Evolutionary conservation across 1,140 invertebrate genomes (phyloP).

Genomic region (Drosophila ironensis): DNA sequence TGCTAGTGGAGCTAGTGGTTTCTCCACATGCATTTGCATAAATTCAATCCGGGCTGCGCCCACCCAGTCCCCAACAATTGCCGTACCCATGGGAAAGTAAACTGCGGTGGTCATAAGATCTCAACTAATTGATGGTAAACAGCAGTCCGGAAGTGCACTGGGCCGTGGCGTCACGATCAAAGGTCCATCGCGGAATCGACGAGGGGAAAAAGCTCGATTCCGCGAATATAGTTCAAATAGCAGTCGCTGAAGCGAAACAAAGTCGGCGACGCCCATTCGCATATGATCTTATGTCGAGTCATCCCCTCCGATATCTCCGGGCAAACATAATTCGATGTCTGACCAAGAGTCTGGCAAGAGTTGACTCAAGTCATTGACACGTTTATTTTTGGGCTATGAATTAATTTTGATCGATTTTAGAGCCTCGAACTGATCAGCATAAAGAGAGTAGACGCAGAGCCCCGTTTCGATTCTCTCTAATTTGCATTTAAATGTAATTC

Average conservation of each 20-base stretch:
- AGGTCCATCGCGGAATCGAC: not conserved
- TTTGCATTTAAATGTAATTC: not conserved
- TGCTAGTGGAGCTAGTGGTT: not conserved
- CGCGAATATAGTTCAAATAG: constrained; percentile 30
- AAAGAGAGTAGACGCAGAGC: constrained; percentile 5
- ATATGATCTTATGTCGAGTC: constrained; percentile 6
- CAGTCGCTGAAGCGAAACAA: constrained; percentile 17
- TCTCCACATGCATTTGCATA: constrained; percentile 18
- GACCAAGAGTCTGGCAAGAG: not conserved
- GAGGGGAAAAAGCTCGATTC: not conserved
- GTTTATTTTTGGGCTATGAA: constrained; percentile 17
- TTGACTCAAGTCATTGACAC: constrained; percentile 31
- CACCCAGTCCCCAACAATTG: too few species aligned
- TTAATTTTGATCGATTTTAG: not conserved
- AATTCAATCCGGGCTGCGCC: constrained; percentile 3
- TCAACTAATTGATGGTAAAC: not conserved
- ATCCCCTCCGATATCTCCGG: too few species aligned
- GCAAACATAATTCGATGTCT: not conserved
- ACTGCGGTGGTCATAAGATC: too few species aligned
- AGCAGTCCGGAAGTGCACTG: constrained; percentile 27
- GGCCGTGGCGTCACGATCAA: constrained; percentile 10
- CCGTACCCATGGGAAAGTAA: not conserved
- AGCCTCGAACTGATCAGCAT: not conserved
- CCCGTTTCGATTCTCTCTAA: not conserved
- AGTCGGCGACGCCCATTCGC: constrained; percentile 2